These are phyloP conservation scores for Cosmopolites sordidus DNA, from an alignment of 2,888 invertebrate species.

Conservation along the genomic window DNA sequence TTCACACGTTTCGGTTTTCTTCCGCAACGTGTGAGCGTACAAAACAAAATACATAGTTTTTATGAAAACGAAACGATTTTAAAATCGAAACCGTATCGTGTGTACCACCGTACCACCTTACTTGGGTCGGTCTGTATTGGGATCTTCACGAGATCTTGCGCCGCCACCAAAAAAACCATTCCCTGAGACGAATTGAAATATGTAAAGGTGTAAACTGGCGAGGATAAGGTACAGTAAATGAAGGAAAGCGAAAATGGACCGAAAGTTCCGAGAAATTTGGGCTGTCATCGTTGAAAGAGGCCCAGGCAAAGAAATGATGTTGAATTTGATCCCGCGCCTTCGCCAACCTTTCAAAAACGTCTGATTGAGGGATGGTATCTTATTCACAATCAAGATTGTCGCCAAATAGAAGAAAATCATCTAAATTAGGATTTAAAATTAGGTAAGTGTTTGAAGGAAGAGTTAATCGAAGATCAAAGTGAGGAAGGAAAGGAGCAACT, in stretches of 20 bases:
- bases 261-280: constrained; percentile 24
- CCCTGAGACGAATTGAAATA: constrained; percentile 52
- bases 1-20: too few species aligned
- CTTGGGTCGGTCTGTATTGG: constrained; percentile 25
- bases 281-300: constrained; percentile 19
- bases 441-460: too few species aligned
- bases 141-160: constrained; percentile 61
- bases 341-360: constrained; percentile 19
- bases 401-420: too few species aligned
- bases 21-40: too few species aligned
- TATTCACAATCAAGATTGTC: constrained; percentile 16
- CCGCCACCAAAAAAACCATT: constrained; percentile 61
- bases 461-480: too few species aligned
- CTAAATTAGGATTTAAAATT: too few species aligned
- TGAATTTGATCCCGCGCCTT: constrained; percentile 21
- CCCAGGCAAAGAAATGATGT: constrained; percentile 18
- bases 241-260: constrained; percentile 35
- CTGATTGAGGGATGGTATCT: constrained; percentile 14
- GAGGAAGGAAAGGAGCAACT: too few species aligned
- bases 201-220: constrained; percentile 40
- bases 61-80: too few species aligned
- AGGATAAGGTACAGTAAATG: constrained; percentile 35
- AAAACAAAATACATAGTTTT: too few species aligned
- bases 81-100: too few species aligned
- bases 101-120: too few species aligned